Evolutionary conservation across 2,888 invertebrate species (phyloP).

Genomic region (Xestia xanthographa): DNA sequence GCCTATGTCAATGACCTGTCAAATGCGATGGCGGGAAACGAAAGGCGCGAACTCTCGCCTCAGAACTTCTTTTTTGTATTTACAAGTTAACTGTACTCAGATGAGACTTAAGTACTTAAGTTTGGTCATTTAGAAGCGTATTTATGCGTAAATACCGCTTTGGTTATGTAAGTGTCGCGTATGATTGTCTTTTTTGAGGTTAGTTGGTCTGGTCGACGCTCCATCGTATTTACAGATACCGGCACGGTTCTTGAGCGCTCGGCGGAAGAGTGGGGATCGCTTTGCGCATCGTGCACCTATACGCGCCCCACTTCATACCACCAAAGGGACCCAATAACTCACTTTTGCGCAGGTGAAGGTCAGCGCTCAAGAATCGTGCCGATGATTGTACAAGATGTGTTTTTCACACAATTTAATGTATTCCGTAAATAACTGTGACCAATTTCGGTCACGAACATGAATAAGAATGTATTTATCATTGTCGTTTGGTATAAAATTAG

Average conservation of each 20-base stretch:
- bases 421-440: slow-evolving; percentile 66
- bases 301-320: no score
- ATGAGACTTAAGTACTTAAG: slow-evolving; percentile 19
- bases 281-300: no score
- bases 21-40: slow-evolving; percentile 89
- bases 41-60: slow-evolving; percentile 70
- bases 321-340: no score
- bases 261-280: no score
- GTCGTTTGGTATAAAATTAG: slow-evolving; percentile 34
- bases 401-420: slow-evolving; percentile 54
- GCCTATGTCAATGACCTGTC: slow-evolving; percentile 90
- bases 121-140: slow-evolving; percentile 41
- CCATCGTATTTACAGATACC: slow-evolving; percentile 57
- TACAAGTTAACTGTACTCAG: slow-evolving; percentile 64
- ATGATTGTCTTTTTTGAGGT: slow-evolving; percentile 70
- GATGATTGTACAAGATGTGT: slow-evolving; percentile 42
- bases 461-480: slow-evolving; percentile 30
- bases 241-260: no score
- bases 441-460: slow-evolving; percentile 44
- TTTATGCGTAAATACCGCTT: slow-evolving; percentile 55
- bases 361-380: no score
- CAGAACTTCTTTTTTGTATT: slow-evolving; percentile 67
- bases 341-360: no score
- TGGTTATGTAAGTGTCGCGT: slow-evolving; percentile 71
- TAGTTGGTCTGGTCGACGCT: slow-evolving; percentile 65